These are phyloP conservation scores for Brenthis daphne DNA, from an alignment of 2,888 invertebrate species.

Conservation along the genomic window DNA sequence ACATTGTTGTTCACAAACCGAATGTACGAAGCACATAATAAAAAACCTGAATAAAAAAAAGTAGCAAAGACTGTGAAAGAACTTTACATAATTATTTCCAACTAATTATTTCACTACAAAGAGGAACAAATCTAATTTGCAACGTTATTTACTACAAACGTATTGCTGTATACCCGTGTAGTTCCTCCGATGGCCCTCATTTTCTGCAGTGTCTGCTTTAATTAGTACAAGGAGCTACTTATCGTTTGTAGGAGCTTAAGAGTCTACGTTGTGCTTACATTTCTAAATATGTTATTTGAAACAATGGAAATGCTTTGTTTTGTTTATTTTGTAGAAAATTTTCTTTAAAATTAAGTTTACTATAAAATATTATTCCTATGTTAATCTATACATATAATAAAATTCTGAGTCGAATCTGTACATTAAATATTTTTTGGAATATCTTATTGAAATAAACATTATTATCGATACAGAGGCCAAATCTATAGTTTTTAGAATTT, in stretches of 20 bases:
- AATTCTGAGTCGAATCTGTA: too few relatives aligned
- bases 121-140: constrained; percentile 61
- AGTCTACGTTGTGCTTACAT: constrained; percentile 41
- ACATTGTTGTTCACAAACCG: not conserved
- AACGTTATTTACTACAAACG: constrained; percentile 62
- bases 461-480: too few relatives aligned
- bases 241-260: constrained; percentile 58
- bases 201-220: constrained; percentile 62
- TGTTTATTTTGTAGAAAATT: constrained; percentile 13
- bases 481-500: too few relatives aligned
- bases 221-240: constrained; percentile 73
- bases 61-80: constrained; percentile 35
- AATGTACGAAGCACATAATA: not conserved
- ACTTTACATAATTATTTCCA: constrained; percentile 34
- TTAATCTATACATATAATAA: too few relatives aligned
- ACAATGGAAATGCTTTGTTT: constrained; percentile 23
- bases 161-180: constrained; percentile 50
- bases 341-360: constrained; percentile 4
- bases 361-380: too few relatives aligned
- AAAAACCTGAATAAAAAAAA: constrained; percentile 28
- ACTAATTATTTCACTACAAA: constrained; percentile 45
- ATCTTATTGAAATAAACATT: too few relatives aligned
- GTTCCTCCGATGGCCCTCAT: constrained; percentile 48
- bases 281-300: constrained; percentile 32
- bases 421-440: too few relatives aligned